These are phyloP conservation scores for Hypena proboscidalis DNA, from an alignment of 2,888 invertebrate species.

Conservation along the genomic window DNA sequence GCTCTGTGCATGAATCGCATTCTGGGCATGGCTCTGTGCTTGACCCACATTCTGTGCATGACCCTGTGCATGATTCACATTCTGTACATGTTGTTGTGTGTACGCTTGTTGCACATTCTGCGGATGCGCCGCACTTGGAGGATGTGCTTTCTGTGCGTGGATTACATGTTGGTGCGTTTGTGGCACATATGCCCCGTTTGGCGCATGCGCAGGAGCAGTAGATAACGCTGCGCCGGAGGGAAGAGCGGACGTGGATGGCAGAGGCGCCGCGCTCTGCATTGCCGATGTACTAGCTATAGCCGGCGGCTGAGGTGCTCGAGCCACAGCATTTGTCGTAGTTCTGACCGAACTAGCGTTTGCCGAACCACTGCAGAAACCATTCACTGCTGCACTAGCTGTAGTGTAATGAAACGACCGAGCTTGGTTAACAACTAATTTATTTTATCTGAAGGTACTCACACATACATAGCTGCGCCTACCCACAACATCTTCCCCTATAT, in stretches of 20 bases:
- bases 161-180: background rate
- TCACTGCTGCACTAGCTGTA: background rate
- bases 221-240: too few relatives aligned
- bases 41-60: background rate
- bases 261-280: background rate
- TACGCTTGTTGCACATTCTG: background rate
- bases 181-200: background rate
- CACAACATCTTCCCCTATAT: too few relatives aligned
- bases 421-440: too few relatives aligned
- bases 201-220: background rate
- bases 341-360: background rate
- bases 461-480: too few relatives aligned
- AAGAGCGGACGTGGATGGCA: too few relatives aligned
- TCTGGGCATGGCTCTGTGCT: too few relatives aligned
- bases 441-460: too few relatives aligned
- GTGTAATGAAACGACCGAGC: too few relatives aligned
- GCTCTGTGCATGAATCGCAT: too few relatives aligned
- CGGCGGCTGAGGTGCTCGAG: background rate
- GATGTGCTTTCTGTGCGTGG: background rate
- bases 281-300: background rate
- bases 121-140: background rate
- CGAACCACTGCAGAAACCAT: conserved; percentile 2
- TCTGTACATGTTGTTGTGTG: background rate
- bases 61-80: background rate
- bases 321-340: too few relatives aligned